Evolutionary conservation across 2,113 vertebrate genomes (phyloP), one percentile per base, ranked within the genome.

Genomic region (Megaceryle torquata): DNA sequence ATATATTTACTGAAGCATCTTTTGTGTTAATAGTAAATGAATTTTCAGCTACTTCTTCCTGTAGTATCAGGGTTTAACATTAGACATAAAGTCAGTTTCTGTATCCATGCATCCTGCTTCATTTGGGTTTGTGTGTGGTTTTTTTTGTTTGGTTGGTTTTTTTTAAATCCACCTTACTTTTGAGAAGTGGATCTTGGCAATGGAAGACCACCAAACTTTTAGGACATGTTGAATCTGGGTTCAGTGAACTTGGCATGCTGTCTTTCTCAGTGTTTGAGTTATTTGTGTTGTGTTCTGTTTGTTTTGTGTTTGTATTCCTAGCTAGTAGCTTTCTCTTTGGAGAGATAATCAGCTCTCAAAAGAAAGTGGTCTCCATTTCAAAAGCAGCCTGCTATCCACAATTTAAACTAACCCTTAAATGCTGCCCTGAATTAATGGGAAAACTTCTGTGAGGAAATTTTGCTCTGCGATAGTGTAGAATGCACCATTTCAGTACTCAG

Each of bases 401-500:
- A 70, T 41, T 91, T 69, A 74, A 84, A 71, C 19, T 56, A 75
- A 56, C 18, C 46, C 18, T 64, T 71, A 71, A 85, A 53, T 64
- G 33, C 31, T 79, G 61, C 12, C 39, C 59, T 53, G 44, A 64
- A 15, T 72, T 53, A 21, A 9, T 2, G 2, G 14, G 25, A 60
- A 57, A 64, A 29, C 22, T 59, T 75, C 22, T 12, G 24, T 51
- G 50, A 51, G 50, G 50, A 51, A 22, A 22, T 50, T 50, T 50
- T 50, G 11, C 26, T 69, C 17, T 59, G 44, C 35, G 15, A 6
- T 35, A 3, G 56, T 37, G 35, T 16, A 46, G 63, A 64, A 56
- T 8, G 22, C 51, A 15, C 13, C 3, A 2, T 18, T 79, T 69
- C 28, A 48, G 0, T 44, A 22, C 29, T 56, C 5, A 0, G 7